A percentile compares a stretch with the other conserved stretches of the same genome.
phyloP scores from a whole-genome alignment of 2,113 vertebrate species.

The Monopterus albus region DNA sequence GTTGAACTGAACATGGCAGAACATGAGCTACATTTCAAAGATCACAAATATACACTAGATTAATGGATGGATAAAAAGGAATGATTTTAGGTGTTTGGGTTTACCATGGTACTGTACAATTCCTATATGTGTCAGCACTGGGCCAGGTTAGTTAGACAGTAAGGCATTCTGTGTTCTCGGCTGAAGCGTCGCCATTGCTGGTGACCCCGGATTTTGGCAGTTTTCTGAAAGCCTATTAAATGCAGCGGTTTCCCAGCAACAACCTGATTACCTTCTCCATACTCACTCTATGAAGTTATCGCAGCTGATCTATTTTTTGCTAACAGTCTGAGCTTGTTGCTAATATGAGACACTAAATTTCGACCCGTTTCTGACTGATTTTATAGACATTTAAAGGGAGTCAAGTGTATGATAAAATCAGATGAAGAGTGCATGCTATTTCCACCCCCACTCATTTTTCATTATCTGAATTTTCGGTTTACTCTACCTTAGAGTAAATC shows the following conservation, averaged over 20 bases:
- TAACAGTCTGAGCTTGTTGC: too few species aligned
- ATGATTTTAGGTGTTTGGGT: too few species aligned
- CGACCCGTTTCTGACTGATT: background rate
- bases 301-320: too few species aligned
- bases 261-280: background rate
- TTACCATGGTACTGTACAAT: background rate
- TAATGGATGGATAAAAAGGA: too few species aligned
- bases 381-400: background rate
- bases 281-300: background rate
- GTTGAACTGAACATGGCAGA: too few species aligned
- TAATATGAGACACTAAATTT: background rate
- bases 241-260: background rate
- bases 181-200: background rate
- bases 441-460: constrained; percentile 24
- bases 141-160: background rate
- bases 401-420: constrained; percentile 24
- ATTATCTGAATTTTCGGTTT: constrained; percentile 53
- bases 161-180: background rate
- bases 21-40: too few species aligned
- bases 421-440: constrained; percentile 9
- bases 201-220: constrained; percentile 16
- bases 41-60: too few species aligned
- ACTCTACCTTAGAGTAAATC: constrained; percentile 59
- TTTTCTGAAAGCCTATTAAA: constrained; percentile 13
- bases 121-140: background rate